Evolutionary conservation across 2,888 invertebrate genomes (phyloP).

Genomic region (Idaea biselata): DNA sequence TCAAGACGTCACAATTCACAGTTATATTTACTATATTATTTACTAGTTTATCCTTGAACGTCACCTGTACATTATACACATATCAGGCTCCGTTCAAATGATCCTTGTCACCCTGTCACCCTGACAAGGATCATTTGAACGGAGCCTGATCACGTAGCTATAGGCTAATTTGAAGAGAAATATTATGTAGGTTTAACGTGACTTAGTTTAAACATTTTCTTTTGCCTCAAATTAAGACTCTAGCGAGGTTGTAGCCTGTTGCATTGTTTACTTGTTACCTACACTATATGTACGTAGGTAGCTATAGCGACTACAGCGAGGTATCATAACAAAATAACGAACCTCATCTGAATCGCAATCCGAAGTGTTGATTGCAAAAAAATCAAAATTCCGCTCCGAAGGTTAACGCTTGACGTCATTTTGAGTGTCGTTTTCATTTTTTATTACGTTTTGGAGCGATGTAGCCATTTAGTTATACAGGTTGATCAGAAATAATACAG

Average conservation of each 20-base stretch:
- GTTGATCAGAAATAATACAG: background rate
- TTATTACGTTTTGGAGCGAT: constrained; percentile 1
- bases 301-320: background rate
- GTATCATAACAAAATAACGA: background rate
- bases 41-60: background rate
- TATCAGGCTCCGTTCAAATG: no score
- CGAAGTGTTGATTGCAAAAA: background rate
- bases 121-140: background rate
- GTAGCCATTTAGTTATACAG: background rate
- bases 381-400: background rate
- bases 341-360: background rate
- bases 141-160: no score
- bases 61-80: background rate
- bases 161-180: no score
- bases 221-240: no score
- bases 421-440: constrained; percentile 1
- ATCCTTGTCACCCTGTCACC: no score
- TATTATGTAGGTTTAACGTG: no score
- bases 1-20: background rate
- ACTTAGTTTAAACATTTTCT: no score
- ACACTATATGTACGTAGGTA: background rate
- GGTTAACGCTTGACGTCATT: background rate
- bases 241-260: no score
- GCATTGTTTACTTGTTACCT: no score
- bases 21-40: background rate